Conservation (phyloP, 2,888 invertebrate species). For the Syrphus vitripennis region DNA sequence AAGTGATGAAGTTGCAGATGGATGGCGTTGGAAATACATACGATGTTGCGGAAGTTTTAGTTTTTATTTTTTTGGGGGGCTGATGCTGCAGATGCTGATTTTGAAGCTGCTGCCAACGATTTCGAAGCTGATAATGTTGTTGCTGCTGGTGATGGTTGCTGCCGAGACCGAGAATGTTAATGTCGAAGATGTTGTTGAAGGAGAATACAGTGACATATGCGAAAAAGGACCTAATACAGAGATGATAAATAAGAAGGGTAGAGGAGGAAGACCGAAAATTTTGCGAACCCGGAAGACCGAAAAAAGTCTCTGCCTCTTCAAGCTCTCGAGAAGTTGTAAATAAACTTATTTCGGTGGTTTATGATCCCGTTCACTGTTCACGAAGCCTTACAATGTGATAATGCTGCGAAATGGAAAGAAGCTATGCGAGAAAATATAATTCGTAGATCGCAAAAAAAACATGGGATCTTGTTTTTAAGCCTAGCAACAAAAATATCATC, state of each 20-base stretch:
- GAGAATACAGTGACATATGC: neutral
- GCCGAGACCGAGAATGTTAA: neutral
- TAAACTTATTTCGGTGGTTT: slow-evolving; percentile 8
- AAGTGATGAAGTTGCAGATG: too few relatives aligned
- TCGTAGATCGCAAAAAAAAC: slow-evolving; percentile 72
- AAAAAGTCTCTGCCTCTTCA: slow-evolving; percentile 12
- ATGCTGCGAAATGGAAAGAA: slow-evolving; percentile 43
- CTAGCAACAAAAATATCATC: slow-evolving; percentile 1
- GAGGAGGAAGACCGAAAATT: slow-evolving; percentile 20
- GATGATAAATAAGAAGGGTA: neutral
- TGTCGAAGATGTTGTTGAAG: neutral
- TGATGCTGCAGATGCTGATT: neutral
- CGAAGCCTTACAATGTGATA: slow-evolving; percentile 37
- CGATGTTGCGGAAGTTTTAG: too few relatives aligned
- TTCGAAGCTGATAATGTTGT: neutral
- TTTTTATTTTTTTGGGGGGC: too few relatives aligned
- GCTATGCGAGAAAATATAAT: slow-evolving; percentile 72
- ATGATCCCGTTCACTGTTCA: slow-evolving; percentile 41
- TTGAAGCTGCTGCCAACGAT: neutral
- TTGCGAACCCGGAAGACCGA: slow-evolving; percentile 4
- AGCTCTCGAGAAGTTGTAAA: slow-evolving; percentile 10
- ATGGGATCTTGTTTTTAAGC: slow-evolving; percentile 72
- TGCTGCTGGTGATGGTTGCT: neutral
- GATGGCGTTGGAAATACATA: too few relatives aligned
- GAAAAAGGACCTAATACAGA: neutral